These are phyloP conservation scores for Caenorhabditis wallacei DNA, from an alignment of 2,888 invertebrate species.

Conservation along the genomic window DNA sequence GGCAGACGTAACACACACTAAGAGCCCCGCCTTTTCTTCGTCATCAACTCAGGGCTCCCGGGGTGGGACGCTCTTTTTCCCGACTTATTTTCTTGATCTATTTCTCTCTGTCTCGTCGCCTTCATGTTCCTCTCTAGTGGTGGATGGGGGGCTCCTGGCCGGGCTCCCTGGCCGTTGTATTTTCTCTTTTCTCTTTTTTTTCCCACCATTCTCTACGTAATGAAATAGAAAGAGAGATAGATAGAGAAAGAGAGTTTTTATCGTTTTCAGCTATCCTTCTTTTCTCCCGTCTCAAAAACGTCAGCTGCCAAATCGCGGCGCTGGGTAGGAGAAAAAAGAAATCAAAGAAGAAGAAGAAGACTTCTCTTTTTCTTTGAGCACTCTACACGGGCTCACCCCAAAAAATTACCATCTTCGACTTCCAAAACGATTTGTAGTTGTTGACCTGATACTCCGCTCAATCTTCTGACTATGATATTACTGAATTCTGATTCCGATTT, in stretches of 20 bases:
- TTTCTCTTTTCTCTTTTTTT: conserved; percentile 14
- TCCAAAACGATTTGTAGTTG: too few relatives aligned
- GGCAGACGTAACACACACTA: conserved; percentile 22
- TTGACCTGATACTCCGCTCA: not conserved
- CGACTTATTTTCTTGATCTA: conserved; percentile 38
- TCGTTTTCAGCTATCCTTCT: conserved; percentile 65
- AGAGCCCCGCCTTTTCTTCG: conserved; percentile 40
- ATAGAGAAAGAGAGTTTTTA: conserved; percentile 35
- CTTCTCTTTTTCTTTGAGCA: conserved; percentile 32
- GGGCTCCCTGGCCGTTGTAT: conserved; percentile 44
- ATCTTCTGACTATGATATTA: conserved; percentile 42
- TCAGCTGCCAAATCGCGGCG: conserved; percentile 57
- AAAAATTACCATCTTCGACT: conserved; percentile 23
- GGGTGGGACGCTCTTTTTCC: conserved; percentile 5
- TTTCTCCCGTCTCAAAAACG: conserved; percentile 42
- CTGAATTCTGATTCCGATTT: conserved; percentile 24
- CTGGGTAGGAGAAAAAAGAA: conserved; percentile 32
- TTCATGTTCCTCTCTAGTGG: conserved; percentile 21
- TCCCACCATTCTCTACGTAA: conserved; percentile 23
- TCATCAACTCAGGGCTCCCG: conserved; percentile 29
- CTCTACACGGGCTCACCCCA: conserved; percentile 13
- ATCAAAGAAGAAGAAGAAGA: conserved; percentile 9
- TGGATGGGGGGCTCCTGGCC: conserved; percentile 24
- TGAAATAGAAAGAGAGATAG: not conserved
- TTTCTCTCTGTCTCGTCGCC: conserved; percentile 5